Base-by-base conservation (phyloP, 2,113 vertebrate species). In the Symphodus melops region DNA sequence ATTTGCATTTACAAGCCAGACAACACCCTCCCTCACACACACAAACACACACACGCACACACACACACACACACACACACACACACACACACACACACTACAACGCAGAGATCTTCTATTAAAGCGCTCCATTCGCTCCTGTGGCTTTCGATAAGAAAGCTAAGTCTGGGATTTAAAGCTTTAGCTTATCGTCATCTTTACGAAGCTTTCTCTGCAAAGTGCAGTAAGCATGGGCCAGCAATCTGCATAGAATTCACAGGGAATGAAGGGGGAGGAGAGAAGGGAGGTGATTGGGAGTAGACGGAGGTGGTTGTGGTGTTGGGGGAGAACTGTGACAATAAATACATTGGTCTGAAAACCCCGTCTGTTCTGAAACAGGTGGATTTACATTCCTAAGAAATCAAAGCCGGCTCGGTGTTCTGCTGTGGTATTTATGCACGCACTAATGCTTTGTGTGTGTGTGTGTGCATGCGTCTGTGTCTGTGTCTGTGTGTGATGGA, bases 161-260 rank as follows among this genome's bases (percentile, higher is more conserved):
- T 93, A 92, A 94, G 89, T 91, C 92, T 89, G 82, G 93, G 93
- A 94, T 94, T 94, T 94, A 90, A 78, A 87, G 93, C 92, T 94
- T 92, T 92, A 88, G 91, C 89, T 94, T 93, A 94, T 94, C 90
- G 75, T 92, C 91, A 94, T 93, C 92, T 94, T 91, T 87, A 84
- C 86, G 72, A 86, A 82, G 85, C 89, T 82, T 87, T 92, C 89
- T 89, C 78, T 79, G 87, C 84, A 93, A 93, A 92, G 88, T 90
- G 89, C 90, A 90, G 86, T 82, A 84, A 89, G 84, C 86, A 89
- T 48, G 81, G 82, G 72, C 87, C 86, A 88, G 82, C 91, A 94
- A 94, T 92, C 92, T 93, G 88, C 86, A 89, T 85, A 72, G 81
- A 79, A 85, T 89, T 82, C 81, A 85, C 70, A 78, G 79, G 62